Percentiles rank a stretch among this genome's conserved stretches.
Evolutionary conservation across 2,797 vertebrate genomes (phyloP).

Genomic region (Argentina silus): DNA sequence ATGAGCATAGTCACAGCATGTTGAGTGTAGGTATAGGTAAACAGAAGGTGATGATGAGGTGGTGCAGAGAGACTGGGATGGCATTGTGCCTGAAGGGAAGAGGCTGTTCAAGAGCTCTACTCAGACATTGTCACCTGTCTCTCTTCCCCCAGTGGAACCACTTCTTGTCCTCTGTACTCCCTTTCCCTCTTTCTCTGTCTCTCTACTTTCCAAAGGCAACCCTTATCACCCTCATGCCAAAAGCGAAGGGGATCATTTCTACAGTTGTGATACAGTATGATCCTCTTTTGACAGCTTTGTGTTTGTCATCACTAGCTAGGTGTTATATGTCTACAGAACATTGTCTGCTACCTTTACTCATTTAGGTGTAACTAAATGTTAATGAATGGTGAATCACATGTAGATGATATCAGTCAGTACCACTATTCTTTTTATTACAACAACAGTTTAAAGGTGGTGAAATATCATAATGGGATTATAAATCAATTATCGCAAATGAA

Average conservation of each 20-base stretch:
- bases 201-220: not conserved
- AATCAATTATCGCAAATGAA: constrained; percentile 1
- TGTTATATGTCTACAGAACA: not conserved
- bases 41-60: too few species aligned
- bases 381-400: not conserved
- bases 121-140: not conserved
- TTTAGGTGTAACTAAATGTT: not conserved
- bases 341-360: not conserved
- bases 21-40: too few species aligned
- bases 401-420: not conserved
- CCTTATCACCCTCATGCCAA: constrained; percentile 17
- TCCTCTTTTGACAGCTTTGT: not conserved
- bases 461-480: not conserved
- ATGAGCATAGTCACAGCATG: too few species aligned
- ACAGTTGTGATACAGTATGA: constrained; percentile 18
- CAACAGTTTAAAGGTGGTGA: not conserved
- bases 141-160: not conserved
- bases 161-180: not conserved
- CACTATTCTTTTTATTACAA: not conserved
- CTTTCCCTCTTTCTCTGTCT: too few species aligned
- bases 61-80: not conserved
- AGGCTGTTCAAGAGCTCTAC: constrained; percentile 16
- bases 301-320: not conserved
- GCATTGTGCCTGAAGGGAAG: constrained; percentile 4
- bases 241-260: constrained; percentile 28